Evolutionary conservation across 2,797 vertebrate species (phyloP).

Genomic region (Smutsia gigantea): DNA sequence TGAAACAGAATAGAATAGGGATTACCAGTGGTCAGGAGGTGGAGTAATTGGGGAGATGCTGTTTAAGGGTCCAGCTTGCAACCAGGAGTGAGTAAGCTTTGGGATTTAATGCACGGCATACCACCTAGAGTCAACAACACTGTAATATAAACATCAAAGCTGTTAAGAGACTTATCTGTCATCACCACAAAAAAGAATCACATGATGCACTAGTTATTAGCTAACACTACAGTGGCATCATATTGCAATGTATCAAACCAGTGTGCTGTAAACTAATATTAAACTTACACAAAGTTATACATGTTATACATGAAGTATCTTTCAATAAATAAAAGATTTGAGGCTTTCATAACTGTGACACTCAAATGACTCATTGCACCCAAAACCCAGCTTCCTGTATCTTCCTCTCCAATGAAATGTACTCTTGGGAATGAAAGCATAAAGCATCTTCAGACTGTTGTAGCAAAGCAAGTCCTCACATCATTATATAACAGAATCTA

Average conservation of each 20-base stretch:
- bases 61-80: neutral
- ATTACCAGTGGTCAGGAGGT: rapidly evolving
- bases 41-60: neutral
- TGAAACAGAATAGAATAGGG: neutral
- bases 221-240: neutral
- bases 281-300: neutral
- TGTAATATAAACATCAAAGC: neutral
- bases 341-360: neutral
- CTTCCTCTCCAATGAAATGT: neutral
- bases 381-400: neutral
- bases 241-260: neutral
- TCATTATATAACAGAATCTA: neutral
- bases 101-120: neutral
- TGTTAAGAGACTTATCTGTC: neutral
- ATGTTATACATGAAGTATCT: neutral
- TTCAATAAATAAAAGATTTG: neutral
- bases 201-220: neutral
- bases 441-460: neutral
- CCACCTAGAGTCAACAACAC: neutral
- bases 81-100: neutral
- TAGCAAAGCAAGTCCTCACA: neutral
- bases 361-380: neutral
- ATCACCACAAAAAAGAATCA: neutral
- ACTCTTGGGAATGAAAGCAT: neutral
- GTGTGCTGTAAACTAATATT: neutral